phyloP scores from a whole-genome alignment of 2,113 vertebrate genomes.

The Zingel zingel region DNA sequence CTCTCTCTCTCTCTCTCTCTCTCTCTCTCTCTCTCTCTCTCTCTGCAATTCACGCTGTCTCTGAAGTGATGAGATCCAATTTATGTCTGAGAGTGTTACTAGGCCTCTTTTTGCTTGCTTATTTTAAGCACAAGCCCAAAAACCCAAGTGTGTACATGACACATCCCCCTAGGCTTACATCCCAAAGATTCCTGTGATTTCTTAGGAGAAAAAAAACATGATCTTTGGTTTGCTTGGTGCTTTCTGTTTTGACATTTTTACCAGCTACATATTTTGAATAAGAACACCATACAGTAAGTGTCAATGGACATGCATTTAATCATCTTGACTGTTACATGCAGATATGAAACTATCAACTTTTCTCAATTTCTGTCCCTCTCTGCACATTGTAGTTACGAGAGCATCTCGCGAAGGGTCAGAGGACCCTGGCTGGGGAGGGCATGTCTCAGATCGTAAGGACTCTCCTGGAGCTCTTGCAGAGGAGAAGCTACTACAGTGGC shows the following conservation, averaged over 20 bases:
- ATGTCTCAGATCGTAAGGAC: slow-evolving; percentile 99
- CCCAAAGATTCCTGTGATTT: slow-evolving; percentile 40
- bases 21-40: slow-evolving; percentile 6
- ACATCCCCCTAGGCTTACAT: slow-evolving; percentile 15
- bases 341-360: neutral
- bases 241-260: slow-evolving; percentile 22
- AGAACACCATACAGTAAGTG: slow-evolving; percentile 13
- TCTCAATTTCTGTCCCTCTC: slow-evolving; percentile 16
- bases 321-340: neutral
- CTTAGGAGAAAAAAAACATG: slow-evolving; percentile 18
- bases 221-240: slow-evolving; percentile 18
- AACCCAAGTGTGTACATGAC: slow-evolving; percentile 14
- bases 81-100: slow-evolving; percentile 36
- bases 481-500: slow-evolving; percentile 96
- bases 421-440: slow-evolving; percentile 97
- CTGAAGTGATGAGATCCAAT: slow-evolving; percentile 51
- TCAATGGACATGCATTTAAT: neutral
- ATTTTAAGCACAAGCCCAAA: slow-evolving; percentile 56
- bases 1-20: slow-evolving; percentile 1
- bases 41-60: slow-evolving; percentile 32
- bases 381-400: slow-evolving; percentile 90
- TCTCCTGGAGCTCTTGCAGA: slow-evolving; percentile 95
- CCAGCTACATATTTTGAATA: slow-evolving; percentile 6
- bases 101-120: slow-evolving; percentile 36
- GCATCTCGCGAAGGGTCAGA: slow-evolving; percentile 99